These are phyloP conservation scores for Myotis davidii DNA, from an alignment of 2,113 vertebrate genomes.

Conservation along the genomic window DNA sequence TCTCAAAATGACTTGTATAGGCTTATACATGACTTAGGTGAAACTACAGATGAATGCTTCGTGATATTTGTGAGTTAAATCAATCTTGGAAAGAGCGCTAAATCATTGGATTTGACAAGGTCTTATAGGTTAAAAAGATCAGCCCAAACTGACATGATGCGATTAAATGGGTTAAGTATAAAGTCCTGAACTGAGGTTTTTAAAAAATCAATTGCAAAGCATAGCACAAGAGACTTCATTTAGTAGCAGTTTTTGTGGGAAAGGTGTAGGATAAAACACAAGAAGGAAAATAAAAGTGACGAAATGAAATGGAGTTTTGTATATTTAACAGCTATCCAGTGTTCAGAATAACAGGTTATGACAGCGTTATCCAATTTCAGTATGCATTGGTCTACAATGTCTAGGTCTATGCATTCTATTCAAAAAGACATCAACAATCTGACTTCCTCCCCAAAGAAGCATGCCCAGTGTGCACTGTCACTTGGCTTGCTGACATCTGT, in stretches of 20 bases:
- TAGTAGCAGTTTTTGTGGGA: background rate
- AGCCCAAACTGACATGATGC: constrained; percentile 21
- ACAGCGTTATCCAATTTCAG: background rate
- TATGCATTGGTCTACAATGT: background rate
- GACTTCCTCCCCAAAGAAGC: background rate
- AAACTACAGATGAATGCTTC: background rate
- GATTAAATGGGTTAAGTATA: constrained; percentile 37
- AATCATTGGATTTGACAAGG: constrained; percentile 35
- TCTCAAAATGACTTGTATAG: background rate
- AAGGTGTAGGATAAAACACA: background rate
- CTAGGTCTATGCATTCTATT: background rate
- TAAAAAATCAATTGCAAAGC: constrained; percentile 8
- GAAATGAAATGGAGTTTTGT: background rate
- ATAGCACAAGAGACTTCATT: background rate
- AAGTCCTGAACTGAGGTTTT: background rate
- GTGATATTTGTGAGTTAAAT: constrained; percentile 55
- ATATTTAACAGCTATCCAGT: background rate
- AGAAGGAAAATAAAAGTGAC: background rate
- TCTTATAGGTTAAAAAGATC: constrained; percentile 56
- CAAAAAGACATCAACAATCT: background rate
- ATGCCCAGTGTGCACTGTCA: background rate
- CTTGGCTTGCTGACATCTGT: background rate
- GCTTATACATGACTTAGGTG: background rate
- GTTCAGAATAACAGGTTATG: background rate
- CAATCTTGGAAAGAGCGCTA: constrained; percentile 19